Percentiles rank a stretch among this genome's conserved stretches.
Evolutionary conservation across 2,113 vertebrate genomes (phyloP).

Genomic region (Osmerus eperlanus): DNA sequence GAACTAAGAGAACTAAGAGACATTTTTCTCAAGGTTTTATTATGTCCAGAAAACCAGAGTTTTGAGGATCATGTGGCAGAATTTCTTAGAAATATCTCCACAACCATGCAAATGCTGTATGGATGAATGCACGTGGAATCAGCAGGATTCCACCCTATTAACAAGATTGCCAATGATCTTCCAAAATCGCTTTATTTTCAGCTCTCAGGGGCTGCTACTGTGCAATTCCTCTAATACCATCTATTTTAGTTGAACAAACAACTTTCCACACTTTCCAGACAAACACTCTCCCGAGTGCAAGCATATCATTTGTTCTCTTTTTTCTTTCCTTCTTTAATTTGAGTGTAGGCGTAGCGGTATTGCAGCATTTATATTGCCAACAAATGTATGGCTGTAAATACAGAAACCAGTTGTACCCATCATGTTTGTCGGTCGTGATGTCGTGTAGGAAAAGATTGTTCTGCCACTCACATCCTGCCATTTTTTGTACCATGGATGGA

Average conservation of each 20-base stretch:
- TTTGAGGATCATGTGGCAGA: background rate
- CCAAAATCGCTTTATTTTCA: background rate
- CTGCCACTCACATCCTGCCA: constrained; percentile 18
- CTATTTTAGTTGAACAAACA: background rate
- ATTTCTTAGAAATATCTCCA: background rate
- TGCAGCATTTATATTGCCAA: background rate
- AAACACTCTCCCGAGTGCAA: background rate
- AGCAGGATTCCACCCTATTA: background rate
- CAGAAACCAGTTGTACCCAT: background rate
- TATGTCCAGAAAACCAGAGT: too few relatives aligned
- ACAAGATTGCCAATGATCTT: background rate
- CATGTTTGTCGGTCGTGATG: background rate
- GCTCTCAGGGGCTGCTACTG: background rate
- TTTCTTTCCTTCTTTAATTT: background rate
- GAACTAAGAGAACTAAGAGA: too few relatives aligned
- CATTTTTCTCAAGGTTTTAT: too few relatives aligned
- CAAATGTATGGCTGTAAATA: background rate
- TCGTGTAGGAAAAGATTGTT: constrained; percentile 28
- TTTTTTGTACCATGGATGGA: too few relatives aligned
- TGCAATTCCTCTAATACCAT: background rate
- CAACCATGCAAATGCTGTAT: background rate
- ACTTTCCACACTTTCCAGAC: background rate
- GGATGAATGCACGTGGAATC: background rate
- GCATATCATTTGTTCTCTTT: too few relatives aligned
- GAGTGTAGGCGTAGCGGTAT: background rate